A percentile compares a stretch with the other conserved stretches of the same genome.
phyloP scores from a whole-genome alignment of 2,113 vertebrate genomes.

The Dromas ardeola region DNA sequence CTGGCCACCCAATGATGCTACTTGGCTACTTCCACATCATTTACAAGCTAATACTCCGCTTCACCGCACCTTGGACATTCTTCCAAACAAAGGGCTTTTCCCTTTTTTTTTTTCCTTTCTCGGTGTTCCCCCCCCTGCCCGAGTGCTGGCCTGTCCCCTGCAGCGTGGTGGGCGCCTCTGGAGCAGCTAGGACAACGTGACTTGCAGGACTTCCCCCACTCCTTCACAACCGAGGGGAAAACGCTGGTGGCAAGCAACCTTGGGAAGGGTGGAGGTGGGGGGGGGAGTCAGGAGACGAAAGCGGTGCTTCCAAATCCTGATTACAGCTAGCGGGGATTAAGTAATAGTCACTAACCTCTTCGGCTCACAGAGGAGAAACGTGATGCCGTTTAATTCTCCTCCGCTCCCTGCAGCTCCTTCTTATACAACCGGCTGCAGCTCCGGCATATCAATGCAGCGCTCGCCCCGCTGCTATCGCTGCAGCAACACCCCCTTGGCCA shows the following conservation, averaged over 20 bases:
- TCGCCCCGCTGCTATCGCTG: background rate
- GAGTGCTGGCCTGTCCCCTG: background rate
- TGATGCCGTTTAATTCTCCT: background rate
- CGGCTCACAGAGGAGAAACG: background rate
- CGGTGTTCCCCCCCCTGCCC: too few species aligned
- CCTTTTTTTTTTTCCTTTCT: background rate
- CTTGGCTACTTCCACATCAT: background rate
- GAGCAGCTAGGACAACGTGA: background rate
- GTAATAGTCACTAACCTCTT: conserved; percentile 47
- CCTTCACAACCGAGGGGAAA: background rate
- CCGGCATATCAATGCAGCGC: background rate
- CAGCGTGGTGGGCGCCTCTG: fast-evolving
- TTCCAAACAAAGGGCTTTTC: background rate
- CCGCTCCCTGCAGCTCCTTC: background rate
- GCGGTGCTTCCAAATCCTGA: background rate
- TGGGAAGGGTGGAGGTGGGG: background rate
- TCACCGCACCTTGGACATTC: background rate
- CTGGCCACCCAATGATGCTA: background rate
- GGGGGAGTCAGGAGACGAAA: background rate
- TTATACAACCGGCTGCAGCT: background rate
- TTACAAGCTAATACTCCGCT: background rate
- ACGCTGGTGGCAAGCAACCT: background rate
- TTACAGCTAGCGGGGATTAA: background rate
- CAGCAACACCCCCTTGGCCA: conserved; percentile 19
- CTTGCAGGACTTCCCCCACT: background rate